phyloP scores from a whole-genome alignment of 2,113 vertebrate species.

The Engystomops pustulosus region DNA sequence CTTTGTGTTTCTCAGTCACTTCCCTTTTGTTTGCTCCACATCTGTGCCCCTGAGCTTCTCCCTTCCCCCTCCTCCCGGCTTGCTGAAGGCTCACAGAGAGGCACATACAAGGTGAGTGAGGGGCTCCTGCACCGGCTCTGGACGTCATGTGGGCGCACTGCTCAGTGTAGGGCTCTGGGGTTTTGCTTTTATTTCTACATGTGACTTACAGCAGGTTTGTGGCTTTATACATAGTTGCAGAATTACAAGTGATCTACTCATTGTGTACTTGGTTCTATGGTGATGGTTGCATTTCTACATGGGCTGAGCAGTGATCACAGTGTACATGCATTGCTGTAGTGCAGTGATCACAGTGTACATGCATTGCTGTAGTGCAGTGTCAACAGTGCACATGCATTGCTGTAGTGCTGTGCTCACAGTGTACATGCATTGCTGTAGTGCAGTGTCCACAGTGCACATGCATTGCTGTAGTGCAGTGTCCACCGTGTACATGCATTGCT shows the following conservation, averaged over 20 bases:
- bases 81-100: slow-evolving; percentile 28
- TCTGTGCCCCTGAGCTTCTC: slow-evolving; percentile 36
- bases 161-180: neutral
- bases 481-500: neutral
- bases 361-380: neutral
- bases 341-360: neutral
- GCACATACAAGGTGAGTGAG: slow-evolving; percentile 53
- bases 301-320: neutral
- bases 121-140: slow-evolving; percentile 11
- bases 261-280: neutral
- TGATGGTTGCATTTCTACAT: neutral
- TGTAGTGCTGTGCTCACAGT: neutral
- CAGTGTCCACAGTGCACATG: neutral
- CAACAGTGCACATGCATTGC: neutral
- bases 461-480: neutral
- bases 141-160: neutral
- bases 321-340: neutral
- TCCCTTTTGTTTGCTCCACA: slow-evolving; percentile 57
- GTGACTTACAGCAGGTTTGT: neutral
- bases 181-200: neutral
- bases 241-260: neutral
- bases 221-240: neutral
- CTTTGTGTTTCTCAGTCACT: slow-evolving; percentile 50
- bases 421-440: neutral
- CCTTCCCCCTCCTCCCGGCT: slow-evolving; percentile 17